A percentile compares a stretch with the other conserved stretches of the same genome.
phyloP scores from a whole-genome alignment of 2,797 vertebrate genomes.

The Malurus splendens region DNA sequence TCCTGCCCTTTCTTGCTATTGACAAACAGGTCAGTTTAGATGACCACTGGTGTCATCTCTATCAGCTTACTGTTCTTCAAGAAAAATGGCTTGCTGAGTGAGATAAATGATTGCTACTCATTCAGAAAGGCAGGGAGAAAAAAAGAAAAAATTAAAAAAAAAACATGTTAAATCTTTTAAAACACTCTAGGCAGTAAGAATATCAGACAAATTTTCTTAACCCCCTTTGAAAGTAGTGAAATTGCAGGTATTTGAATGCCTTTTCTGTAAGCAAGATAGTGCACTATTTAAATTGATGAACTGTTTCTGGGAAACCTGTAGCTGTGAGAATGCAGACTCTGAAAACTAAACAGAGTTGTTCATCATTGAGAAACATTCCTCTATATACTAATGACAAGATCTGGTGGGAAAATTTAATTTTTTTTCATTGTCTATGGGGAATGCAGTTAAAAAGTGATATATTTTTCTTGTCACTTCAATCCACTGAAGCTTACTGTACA shows the following conservation, averaged over 20 bases:
- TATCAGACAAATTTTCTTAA: not conserved
- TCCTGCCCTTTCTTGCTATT: not conserved
- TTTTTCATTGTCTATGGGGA: not conserved
- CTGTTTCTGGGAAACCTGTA: not conserved
- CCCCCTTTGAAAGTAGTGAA: not conserved
- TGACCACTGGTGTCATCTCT: conserved; percentile 8
- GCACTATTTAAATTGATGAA: conserved; percentile 3
- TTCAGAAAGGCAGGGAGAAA: not conserved
- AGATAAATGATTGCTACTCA: conserved; percentile 39
- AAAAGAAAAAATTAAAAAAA: not conserved
- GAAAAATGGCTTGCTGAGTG: conserved; percentile 38
- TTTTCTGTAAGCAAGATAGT: not conserved
- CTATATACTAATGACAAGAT: not conserved
- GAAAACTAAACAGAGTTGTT: not conserved
- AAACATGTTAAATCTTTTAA: not conserved
- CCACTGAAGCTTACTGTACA: not conserved
- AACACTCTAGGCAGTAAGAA: not conserved
- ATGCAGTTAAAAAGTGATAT: not conserved
- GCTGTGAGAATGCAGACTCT: not conserved
- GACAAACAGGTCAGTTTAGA: conserved; percentile 47
- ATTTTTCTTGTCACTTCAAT: not conserved
- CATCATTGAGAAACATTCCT: not conserved
- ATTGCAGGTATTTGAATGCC: not conserved
- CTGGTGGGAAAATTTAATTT: not conserved
- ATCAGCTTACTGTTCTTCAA: conserved; percentile 35